phyloP scores from a whole-genome alignment of 2,113 vertebrate species.

The Gavia stellata region DNA sequence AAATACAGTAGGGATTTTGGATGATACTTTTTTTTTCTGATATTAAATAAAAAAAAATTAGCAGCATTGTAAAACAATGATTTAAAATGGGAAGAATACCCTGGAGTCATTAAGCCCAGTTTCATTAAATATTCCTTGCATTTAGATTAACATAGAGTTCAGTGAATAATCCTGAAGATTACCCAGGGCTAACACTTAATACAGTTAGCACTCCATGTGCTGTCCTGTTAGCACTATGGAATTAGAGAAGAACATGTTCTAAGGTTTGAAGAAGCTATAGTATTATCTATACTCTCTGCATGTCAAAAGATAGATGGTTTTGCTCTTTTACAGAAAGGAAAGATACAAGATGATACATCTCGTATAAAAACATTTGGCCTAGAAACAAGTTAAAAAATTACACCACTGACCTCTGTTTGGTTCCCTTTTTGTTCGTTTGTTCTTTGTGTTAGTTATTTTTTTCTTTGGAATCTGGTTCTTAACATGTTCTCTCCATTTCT shows the following conservation, averaged over 20 bases:
- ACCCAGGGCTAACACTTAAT: not conserved
- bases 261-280: not conserved
- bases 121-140: not conserved
- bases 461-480: conserved; percentile 78
- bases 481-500: conserved; percentile 83
- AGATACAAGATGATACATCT: not conserved
- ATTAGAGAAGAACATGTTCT: not conserved
- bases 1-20: not conserved
- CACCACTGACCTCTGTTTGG: conserved; percentile 63
- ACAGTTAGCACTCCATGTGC: not conserved
- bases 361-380: not conserved
- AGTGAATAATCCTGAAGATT: not conserved
- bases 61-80: not conserved
- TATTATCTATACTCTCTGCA: not conserved
- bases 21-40: not conserved
- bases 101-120: not conserved
- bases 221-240: not conserved
- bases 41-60: not conserved
- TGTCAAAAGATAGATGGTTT: not conserved
- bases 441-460: conserved; percentile 74
- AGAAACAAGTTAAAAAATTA: not conserved
- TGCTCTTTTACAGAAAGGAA: not conserved
- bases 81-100: not conserved
- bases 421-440: conserved; percentile 76
- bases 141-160: not conserved